phyloP scores from a whole-genome alignment of 2,888 invertebrate species.

The Cerastoderma edule region DNA sequence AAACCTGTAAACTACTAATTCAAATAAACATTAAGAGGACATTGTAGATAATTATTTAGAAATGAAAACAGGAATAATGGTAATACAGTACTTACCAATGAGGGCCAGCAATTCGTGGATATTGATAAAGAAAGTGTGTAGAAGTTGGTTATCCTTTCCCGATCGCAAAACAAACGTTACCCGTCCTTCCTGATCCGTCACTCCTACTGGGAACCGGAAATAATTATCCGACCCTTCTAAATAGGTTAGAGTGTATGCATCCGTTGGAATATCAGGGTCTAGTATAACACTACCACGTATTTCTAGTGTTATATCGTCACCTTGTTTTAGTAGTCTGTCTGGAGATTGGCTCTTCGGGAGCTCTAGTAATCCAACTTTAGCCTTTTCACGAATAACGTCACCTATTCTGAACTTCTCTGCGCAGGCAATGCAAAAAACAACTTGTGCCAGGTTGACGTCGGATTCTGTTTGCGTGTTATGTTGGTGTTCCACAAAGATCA shows the following conservation, averaged over 20 bases:
- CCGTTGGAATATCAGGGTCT: constrained; percentile 56
- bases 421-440: constrained; percentile 52
- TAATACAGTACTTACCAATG: constrained; percentile 59
- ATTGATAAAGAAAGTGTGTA: constrained; percentile 58
- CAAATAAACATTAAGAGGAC: no score
- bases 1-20: no score
- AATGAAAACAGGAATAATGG: no score
- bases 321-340: constrained; percentile 54
- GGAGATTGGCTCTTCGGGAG: constrained; percentile 61
- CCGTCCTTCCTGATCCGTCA: constrained; percentile 43
- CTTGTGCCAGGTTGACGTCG: constrained; percentile 39
- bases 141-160: constrained; percentile 49
- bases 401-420: constrained; percentile 53
- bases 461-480: constrained; percentile 24
- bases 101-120: constrained; percentile 44
- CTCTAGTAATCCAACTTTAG: constrained; percentile 56
- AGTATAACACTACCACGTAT: constrained; percentile 51
- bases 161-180: constrained; percentile 55
- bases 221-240: constrained; percentile 61
- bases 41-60: no score
- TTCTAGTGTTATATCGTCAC: constrained; percentile 59
- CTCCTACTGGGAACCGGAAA: constrained; percentile 51
- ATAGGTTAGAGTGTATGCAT: constrained; percentile 57
- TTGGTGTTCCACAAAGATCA: constrained; percentile 58
- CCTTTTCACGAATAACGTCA: constrained; percentile 53